Conservation (phyloP, 2,888 invertebrate genomes). For the Dynastes maya region DNA sequence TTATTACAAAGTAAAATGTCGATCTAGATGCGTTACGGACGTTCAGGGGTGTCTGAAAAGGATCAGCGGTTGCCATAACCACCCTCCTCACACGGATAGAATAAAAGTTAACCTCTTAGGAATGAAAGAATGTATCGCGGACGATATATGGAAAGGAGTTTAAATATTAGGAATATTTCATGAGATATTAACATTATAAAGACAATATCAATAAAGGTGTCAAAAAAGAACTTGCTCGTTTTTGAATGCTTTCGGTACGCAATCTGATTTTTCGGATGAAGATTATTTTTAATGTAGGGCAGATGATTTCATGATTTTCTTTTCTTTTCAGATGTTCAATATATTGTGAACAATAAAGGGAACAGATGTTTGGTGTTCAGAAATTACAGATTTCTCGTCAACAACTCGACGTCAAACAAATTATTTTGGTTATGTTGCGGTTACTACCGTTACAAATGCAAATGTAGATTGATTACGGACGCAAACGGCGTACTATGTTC, state of each 20-base stretch:
- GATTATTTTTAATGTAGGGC: background rate
- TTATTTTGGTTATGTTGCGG: constrained; percentile 42
- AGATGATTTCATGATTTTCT: background rate
- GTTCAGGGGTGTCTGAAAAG: constrained; percentile 56
- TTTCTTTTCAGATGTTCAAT: constrained; percentile 19
- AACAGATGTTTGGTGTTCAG: constrained; percentile 29
- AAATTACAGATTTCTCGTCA: constrained; percentile 42
- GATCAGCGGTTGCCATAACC: constrained; percentile 58
- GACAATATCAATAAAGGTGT: background rate
- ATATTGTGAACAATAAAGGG: background rate
- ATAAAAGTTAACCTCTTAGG: constrained; percentile 32
- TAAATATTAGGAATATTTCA: background rate
- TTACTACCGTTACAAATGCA: constrained; percentile 22
- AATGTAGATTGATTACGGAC: constrained; percentile 27
- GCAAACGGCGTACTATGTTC: background rate
- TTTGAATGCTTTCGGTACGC: background rate
- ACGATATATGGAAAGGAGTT: background rate
- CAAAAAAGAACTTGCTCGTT: background rate
- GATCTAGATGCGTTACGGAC: constrained; percentile 59
- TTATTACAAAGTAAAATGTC: constrained; percentile 62
- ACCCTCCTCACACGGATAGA: constrained; percentile 58
- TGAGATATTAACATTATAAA: background rate
- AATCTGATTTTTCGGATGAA: background rate
- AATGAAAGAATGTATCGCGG: background rate
- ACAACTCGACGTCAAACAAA: constrained; percentile 15